Percentiles rank a stretch among this genome's conserved stretches.
phyloP scores from a whole-genome alignment of 2,797 vertebrate genomes.

The Chrysolophus pictus region DNA sequence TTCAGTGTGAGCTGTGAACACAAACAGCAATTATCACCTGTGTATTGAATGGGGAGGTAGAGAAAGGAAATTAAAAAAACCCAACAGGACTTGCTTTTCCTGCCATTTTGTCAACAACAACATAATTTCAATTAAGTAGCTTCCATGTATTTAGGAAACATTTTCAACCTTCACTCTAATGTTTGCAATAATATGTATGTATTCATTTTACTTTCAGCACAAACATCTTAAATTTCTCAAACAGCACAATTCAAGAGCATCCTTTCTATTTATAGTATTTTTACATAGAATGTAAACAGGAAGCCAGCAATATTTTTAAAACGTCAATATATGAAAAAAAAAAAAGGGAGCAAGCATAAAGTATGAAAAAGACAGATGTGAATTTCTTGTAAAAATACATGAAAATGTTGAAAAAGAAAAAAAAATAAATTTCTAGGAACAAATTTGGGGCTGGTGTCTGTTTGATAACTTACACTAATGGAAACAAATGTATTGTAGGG shows the following conservation, averaged over 20 bases:
- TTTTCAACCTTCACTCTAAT: background rate
- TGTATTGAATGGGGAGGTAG: background rate
- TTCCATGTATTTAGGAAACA: background rate
- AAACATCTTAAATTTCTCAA: background rate
- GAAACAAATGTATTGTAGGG: background rate
- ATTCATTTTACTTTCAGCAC: background rate
- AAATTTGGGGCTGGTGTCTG: background rate
- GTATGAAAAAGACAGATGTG: background rate
- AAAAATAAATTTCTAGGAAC: background rate
- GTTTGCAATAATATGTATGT: background rate
- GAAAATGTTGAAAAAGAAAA: slow-evolving; percentile 1
- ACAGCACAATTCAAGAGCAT: background rate
- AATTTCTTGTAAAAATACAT: slow-evolving; percentile 1
- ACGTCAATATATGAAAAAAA: background rate
- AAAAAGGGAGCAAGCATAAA: slow-evolving; percentile 7
- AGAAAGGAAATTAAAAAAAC: background rate
- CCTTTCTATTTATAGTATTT: background rate
- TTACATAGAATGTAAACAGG: background rate
- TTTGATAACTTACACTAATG: background rate
- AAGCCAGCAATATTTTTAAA: background rate
- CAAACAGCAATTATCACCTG: slow-evolving; percentile 46
- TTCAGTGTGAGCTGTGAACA: slow-evolving; percentile 8
- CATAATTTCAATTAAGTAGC: background rate
- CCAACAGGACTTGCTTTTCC: background rate
- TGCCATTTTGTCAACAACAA: background rate